phyloP scores from a whole-genome alignment of 2,113 vertebrate genomes.

The Indicator maculatus region DNA sequence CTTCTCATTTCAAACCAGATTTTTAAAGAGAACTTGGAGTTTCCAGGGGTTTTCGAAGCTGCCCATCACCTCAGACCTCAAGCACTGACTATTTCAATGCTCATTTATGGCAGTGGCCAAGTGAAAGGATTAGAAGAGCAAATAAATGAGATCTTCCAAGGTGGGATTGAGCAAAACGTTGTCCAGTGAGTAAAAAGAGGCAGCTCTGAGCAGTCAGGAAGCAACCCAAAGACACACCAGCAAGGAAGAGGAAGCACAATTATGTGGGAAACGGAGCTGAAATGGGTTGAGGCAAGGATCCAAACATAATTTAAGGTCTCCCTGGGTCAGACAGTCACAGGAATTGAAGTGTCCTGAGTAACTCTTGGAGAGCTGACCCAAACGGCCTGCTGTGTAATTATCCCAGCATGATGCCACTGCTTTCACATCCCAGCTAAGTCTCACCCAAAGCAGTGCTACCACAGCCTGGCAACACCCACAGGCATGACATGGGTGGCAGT shows the following conservation, averaged over 20 bases:
- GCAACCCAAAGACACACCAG: background rate
- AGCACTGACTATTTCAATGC: background rate
- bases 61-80: background rate
- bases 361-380: background rate
- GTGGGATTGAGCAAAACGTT: background rate
- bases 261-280: conserved; percentile 39
- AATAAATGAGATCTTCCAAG: background rate
- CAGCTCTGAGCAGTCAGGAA: conserved; percentile 18
- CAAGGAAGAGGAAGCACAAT: conserved; percentile 37
- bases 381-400: background rate
- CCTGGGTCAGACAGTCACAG: conserved; percentile 22
- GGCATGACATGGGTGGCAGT: background rate
- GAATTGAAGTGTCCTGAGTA: background rate
- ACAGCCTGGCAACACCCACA: background rate
- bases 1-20: background rate
- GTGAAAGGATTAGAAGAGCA: background rate
- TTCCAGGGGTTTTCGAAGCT: background rate
- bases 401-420: background rate
- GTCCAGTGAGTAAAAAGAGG: background rate
- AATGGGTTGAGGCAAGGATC: conserved; percentile 9
- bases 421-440: background rate
- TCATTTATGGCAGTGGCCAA: background rate
- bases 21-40: background rate
- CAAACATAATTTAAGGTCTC: conserved; percentile 13
- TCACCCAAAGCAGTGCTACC: background rate